Percentiles rank a stretch among this genome's conserved stretches.
phyloP scores from a whole-genome alignment of 1,140 invertebrate genomes.

The Drosophila simulans region DNA sequence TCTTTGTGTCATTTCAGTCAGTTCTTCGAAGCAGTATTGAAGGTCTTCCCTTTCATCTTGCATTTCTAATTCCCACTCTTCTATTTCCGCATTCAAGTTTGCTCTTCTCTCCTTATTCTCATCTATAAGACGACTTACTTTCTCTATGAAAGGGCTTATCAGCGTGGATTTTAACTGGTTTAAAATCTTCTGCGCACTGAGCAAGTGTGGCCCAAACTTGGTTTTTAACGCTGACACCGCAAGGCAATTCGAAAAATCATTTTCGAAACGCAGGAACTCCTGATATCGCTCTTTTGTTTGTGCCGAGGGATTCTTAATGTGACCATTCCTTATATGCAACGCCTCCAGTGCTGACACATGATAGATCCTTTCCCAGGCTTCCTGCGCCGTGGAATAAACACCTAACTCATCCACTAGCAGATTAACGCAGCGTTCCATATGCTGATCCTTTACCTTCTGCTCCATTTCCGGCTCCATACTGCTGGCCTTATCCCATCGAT shows the following conservation, averaged over 20 bases:
- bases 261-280: conserved; percentile 98
- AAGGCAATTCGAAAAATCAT: conserved; percentile 98
- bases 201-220: conserved; percentile 98
- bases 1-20: conserved; percentile 96
- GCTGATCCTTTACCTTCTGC: conserved; percentile 94
- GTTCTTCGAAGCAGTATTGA: conserved; percentile 95
- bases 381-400: conserved; percentile 90
- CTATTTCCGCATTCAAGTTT: conserved; percentile 1
- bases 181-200: conserved; percentile 94
- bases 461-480: conserved; percentile 94
- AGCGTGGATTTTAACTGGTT: conserved; percentile 87
- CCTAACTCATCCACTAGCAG: conserved; percentile 97
- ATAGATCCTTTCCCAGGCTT: conserved; percentile 97
- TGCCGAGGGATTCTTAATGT: background rate
- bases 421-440: conserved; percentile 95
- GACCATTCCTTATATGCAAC: conserved; percentile 88
- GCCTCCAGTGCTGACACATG: conserved; percentile 99
- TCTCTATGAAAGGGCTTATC: conserved; percentile 9
- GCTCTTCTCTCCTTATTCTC: background rate
- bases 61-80: conserved; percentile 90
- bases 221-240: conserved; percentile 98
- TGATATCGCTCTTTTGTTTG: conserved; percentile 95
- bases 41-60: conserved; percentile 93
- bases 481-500: conserved; percentile 99
- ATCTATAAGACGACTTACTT: conserved; percentile 4